phyloP scores from a whole-genome alignment of 1,140 invertebrate species.

The Contarinia nasturtii region DNA sequence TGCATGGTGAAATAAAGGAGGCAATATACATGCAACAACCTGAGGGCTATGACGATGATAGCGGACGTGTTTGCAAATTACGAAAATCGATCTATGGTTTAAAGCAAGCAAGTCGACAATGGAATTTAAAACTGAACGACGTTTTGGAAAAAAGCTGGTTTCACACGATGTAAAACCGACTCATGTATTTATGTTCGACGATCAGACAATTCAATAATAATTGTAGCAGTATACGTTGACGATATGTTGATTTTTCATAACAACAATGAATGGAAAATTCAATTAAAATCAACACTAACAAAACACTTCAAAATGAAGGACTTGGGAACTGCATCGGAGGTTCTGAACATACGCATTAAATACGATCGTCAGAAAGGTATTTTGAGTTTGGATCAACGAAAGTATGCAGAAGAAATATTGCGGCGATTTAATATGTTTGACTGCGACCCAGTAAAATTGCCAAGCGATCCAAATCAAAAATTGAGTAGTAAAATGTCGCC shows the following conservation, averaged over 20 bases:
- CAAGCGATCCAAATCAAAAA: conserved; percentile 11
- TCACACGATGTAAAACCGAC: conserved; percentile 6
- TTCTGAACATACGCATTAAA: conserved; percentile 12
- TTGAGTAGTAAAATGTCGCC: background rate
- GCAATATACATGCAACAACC: conserved; percentile 21
- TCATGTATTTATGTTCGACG: conserved; percentile 5
- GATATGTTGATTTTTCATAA: conserved; percentile 3
- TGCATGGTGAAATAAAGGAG: conserved; percentile 21
- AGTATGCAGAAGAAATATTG: conserved; percentile 8
- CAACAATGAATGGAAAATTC: conserved; percentile 3
- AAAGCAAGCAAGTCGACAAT: conserved; percentile 23
- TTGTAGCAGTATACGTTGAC: background rate
- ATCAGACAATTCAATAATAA: background rate
- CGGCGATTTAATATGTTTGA: conserved; percentile 11
- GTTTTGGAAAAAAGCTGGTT: conserved; percentile 5
- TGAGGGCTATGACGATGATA: conserved; percentile 8
- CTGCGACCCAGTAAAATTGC: conserved; percentile 8
- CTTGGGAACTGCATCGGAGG: conserved; percentile 5
- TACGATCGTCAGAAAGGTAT: conserved; percentile 2
- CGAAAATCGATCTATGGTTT: conserved; percentile 23
- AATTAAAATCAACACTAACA: conserved; percentile 7
- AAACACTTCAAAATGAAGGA: conserved; percentile 13
- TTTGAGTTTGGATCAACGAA: conserved; percentile 4
- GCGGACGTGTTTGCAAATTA: conserved; percentile 11
- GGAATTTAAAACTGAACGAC: conserved; percentile 14